A percentile compares a stretch with the other conserved stretches of the same genome.
Conservation (phyloP, 2,113 vertebrate genomes). For the Ancistrus triradiatus region DNA sequence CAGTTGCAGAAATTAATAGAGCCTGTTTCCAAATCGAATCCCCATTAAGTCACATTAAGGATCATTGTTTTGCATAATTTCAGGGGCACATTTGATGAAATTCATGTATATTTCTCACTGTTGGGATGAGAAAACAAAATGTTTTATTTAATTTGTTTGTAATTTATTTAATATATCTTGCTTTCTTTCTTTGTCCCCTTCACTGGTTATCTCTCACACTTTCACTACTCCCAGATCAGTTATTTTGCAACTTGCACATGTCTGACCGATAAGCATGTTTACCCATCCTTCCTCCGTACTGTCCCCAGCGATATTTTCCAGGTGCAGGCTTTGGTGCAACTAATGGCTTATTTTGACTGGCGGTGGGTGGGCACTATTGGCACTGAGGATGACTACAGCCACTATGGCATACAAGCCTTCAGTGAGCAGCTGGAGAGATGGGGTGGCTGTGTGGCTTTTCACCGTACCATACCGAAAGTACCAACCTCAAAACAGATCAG, state of each 20-base stretch:
- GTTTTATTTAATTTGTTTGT: not conserved
- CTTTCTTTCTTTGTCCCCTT: not conserved
- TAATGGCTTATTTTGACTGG: conserved; percentile 54
- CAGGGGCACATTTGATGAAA: too few species aligned
- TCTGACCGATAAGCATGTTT: conserved; percentile 51
- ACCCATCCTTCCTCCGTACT: conserved; percentile 57
- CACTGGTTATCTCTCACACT: not conserved
- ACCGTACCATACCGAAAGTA: conserved; percentile 58
- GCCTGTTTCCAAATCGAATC: too few species aligned
- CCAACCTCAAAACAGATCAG: conserved; percentile 47
- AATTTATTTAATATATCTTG: not conserved
- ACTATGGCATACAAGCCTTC: conserved; percentile 68
- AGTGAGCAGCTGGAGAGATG: conserved; percentile 52
- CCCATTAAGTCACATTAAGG: too few species aligned
- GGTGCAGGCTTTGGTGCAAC: conserved; percentile 52
- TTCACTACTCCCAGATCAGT: conserved; percentile 48
- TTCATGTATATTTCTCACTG: too few species aligned
- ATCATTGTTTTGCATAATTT: too few species aligned
- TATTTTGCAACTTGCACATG: conserved; percentile 60
- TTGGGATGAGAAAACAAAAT: too few species aligned
- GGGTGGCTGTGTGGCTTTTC: conserved; percentile 60
- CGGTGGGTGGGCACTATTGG: conserved; percentile 61
- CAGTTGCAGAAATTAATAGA: too few species aligned
- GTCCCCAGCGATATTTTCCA: conserved; percentile 59
- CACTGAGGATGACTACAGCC: conserved; percentile 70